phyloP scores from a whole-genome alignment of 2,113 vertebrate genomes.

The Salvelinus namaycush region DNA sequence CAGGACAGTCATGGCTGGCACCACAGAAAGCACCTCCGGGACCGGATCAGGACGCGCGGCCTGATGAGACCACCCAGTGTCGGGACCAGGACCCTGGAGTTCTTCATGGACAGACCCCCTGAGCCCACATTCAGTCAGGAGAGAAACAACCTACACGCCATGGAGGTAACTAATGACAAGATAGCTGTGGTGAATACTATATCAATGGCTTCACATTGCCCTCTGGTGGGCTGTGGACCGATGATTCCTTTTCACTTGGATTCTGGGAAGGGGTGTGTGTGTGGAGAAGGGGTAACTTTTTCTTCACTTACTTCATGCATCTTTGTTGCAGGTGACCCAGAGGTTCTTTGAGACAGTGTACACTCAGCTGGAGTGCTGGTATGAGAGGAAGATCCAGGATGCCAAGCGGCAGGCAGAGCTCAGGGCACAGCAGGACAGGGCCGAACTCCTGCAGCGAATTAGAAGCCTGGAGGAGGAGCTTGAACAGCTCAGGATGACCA shows the following conservation, averaged over 20 bases:
- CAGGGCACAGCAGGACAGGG: slow-evolving; percentile 80
- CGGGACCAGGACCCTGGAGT: slow-evolving; percentile 57
- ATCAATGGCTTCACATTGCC: not conserved
- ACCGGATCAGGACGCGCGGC: slow-evolving; percentile 57
- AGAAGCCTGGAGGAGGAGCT: slow-evolving; percentile 84
- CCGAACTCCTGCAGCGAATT: slow-evolving; percentile 79
- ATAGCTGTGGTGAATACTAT: not conserved
- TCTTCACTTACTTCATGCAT: not conserved
- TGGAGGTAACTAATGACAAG: slow-evolving; percentile 69
- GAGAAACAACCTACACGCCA: slow-evolving; percentile 79
- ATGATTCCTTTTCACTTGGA: not conserved
- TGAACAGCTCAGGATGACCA: slow-evolving; percentile 75
- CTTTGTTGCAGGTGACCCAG: slow-evolving; percentile 66
- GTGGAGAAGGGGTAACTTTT: not conserved
- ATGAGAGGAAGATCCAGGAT: slow-evolving; percentile 85
- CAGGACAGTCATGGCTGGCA: slow-evolving; percentile 76
- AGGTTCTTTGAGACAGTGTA: slow-evolving; percentile 89
- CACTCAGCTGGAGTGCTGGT: slow-evolving; percentile 90
- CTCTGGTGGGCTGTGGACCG: not conserved
- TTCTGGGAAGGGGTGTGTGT: not conserved
- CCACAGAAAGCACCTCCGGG: slow-evolving; percentile 67
- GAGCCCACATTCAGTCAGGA: slow-evolving; percentile 49
- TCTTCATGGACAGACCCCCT: slow-evolving; percentile 40
- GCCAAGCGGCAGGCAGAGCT: slow-evolving; percentile 79
- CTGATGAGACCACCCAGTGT: slow-evolving; percentile 12